Evolutionary conservation across 2,797 vertebrate species (phyloP), one percentile per base, ranked within the genome.

Genomic region (Pelobates cultripes): DNA sequence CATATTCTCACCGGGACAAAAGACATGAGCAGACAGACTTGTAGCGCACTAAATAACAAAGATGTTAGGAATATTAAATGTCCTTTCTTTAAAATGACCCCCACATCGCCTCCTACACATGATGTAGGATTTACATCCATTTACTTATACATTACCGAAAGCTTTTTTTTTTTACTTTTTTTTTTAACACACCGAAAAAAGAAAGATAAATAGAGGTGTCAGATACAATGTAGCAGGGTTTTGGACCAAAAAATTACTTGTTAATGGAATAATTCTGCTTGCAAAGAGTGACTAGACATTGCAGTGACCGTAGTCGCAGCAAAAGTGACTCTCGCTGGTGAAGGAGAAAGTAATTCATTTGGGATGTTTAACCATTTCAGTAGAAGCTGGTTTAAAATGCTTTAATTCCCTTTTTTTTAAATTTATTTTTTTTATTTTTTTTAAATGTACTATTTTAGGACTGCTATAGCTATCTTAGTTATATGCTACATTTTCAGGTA

Each of bases 231-330:
- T 76, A 53, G 57, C 55, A 45, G 55, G 40, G 73, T 75, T 76
- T 53, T 70, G 73, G 67, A 69, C 72, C 73, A 81, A 73, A 64
- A 81, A 81, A 81, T 81, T 55, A 75, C 79, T 74, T 63, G 45
- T 68, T 64, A 63, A 75, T 75, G 41, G 57, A 63, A 57, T 57
- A 12, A 57, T 51, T 51, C 47, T 51, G 47, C 47, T 12, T 57
- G 55, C 4, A 12, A 57, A 15, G 9, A 12, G 13, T 4, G 55
- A 14, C 55, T 15, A 57, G 55, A 57, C 55, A 14, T 57, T 57
- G 13, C 9, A 12, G 55, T 15, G 14, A 57, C 9, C 55, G 55
- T 51, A 10, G 5, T 51, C 5, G 47, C 28, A 28, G 28, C 28
- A 28, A 28, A 28, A 28, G 28, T 28, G 28, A 28, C 47, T 51